These are phyloP conservation scores for Napeogenes inachia DNA, from an alignment of 2,888 invertebrate species.

Conservation along the genomic window DNA sequence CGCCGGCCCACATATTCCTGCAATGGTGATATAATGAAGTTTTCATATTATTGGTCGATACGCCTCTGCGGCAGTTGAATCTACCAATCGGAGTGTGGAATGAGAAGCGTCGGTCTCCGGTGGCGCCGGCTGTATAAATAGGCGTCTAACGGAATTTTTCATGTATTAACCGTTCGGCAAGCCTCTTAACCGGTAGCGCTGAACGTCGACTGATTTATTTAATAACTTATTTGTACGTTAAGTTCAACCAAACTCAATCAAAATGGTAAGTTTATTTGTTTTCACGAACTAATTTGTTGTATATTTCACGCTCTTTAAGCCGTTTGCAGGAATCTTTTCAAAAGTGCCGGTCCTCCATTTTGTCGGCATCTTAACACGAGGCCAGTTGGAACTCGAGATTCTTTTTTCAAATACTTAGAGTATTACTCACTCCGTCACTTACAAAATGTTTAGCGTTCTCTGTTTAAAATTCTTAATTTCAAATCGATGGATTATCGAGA, in stretches of 20 bases:
- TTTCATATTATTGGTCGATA: slow-evolving; percentile 65
- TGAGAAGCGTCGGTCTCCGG: slow-evolving; percentile 72
- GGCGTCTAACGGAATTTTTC: slow-evolving; percentile 60
- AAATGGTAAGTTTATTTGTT: slow-evolving; percentile 64
- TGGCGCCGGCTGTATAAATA: slow-evolving; percentile 77
- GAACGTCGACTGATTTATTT: slow-evolving; percentile 74
- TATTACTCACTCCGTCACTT: neutral
- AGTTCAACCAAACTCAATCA: slow-evolving; percentile 70
- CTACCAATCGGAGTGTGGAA: slow-evolving; percentile 66
- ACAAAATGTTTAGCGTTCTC: neutral
- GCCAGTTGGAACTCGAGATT: slow-evolving; percentile 28
- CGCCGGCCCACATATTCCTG: slow-evolving; percentile 72
- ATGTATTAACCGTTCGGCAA: slow-evolving; percentile 81
- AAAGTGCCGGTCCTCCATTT: slow-evolving; percentile 60
- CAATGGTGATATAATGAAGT: slow-evolving; percentile 70
- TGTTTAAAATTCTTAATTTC: slow-evolving; percentile 1
- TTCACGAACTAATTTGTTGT: slow-evolving; percentile 7
- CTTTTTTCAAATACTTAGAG: slow-evolving; percentile 25
- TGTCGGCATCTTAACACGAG: slow-evolving; percentile 46
- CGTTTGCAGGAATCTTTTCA: slow-evolving; percentile 18
- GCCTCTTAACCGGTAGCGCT: slow-evolving; percentile 82
- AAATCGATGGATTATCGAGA: neutral
- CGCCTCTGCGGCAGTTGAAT: slow-evolving; percentile 62
- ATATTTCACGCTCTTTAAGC: slow-evolving; percentile 16
- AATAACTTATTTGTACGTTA: slow-evolving; percentile 69